Conservation (phyloP, 2,797 vertebrate genomes). For the Leptodactylus fallax region DNA sequence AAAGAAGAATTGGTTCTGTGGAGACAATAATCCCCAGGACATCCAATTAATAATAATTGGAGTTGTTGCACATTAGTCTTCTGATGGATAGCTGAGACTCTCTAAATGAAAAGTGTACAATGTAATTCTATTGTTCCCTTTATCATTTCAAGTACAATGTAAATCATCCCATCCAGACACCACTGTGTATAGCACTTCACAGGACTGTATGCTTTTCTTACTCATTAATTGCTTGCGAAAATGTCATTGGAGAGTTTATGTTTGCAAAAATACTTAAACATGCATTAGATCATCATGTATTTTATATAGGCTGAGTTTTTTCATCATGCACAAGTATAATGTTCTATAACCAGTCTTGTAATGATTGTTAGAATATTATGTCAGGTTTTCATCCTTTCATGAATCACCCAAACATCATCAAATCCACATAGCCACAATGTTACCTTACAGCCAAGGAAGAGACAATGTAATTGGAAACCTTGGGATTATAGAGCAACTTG, state of each 20-base stretch:
- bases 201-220: conserved; percentile 5
- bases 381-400: background rate
- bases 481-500: background rate
- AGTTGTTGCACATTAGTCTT: conserved; percentile 53
- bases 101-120: conserved; percentile 34
- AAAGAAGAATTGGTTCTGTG: conserved; percentile 30
- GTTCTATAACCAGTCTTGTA: background rate
- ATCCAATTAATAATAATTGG: conserved; percentile 54
- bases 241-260: conserved; percentile 19
- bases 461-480: background rate
- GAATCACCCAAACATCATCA: background rate
- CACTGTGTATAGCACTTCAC: conserved; percentile 27
- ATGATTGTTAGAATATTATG: background rate
- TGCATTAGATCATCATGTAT: conserved; percentile 29
- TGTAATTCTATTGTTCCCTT: conserved; percentile 48
- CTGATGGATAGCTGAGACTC: conserved; percentile 44
- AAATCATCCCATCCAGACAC: conserved; percentile 20
- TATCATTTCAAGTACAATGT: conserved; percentile 31
- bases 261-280: conserved; percentile 33
- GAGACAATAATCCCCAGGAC: conserved; percentile 51
- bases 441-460: background rate
- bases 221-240: conserved; percentile 35
- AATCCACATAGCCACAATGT: background rate
- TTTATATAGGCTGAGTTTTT: conserved; percentile 17
- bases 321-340: background rate